Evolutionary conservation across 2,888 invertebrate species (phyloP), one percentile per base, ranked within the genome.

Genomic region (Epinotia brunnichana): DNA sequence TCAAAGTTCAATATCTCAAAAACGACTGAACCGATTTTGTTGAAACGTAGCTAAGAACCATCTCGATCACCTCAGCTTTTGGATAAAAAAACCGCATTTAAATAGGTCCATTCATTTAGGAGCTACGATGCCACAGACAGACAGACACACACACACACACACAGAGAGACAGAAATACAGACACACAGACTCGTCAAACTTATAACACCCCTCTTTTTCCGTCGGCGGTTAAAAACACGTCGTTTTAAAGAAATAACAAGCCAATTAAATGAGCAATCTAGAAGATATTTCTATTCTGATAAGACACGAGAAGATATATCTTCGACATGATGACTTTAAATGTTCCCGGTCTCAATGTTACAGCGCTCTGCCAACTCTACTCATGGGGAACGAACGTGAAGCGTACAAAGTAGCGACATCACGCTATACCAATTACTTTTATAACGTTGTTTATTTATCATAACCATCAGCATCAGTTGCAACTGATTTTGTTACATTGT

Each of bases 321-420:
- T 81, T 79, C 76, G 79, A 80, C 78, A 78, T 69, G 74, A 61
- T 56, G 79, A 79, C 81, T 82, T 82, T 84, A 82, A 85, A 85
- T 86, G 85, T 84, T 83, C 80, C 81, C 83, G 82, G 83, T 85
- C 85, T 82, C 85, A 85, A 86, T 86, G 85, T 79, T 82, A 84
- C 83, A 83, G 78, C 87, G 76, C 87, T 84, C 78, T 91, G 90
- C 90, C 90, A 91, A 90, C 83, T 83, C 81, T 81, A 79, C 80
- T 77, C 77, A 77, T 82, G 81, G 83, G 83, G 82, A 80, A 82
- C 79, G 39, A n/a, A n/a, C 15, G 35, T 64, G 21, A 66, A 21
- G 13, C 39, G 72, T 81, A 83, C 84, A 85, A 83, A 85, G 81
- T 82, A 78, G 74, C 77, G 80, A 81, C 81, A 80, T 83, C 76